phyloP scores from a whole-genome alignment of 2,888 invertebrate genomes.

The Xestia c-nigrum region DNA sequence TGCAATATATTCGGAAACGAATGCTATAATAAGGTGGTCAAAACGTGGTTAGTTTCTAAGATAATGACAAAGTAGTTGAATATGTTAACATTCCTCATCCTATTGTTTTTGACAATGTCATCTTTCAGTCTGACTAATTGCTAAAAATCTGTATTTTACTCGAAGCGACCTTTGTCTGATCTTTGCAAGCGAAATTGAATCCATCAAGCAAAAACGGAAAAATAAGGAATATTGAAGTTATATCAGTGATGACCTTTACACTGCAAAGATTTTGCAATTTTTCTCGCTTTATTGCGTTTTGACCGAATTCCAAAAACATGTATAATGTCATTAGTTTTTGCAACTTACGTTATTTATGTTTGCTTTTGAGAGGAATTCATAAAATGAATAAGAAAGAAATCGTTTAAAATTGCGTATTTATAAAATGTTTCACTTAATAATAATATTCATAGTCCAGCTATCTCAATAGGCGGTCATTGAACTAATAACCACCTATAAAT shows the following conservation, averaged over 20 bases:
- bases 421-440: background rate
- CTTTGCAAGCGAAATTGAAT: background rate
- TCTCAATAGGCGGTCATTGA: conserved; percentile 18
- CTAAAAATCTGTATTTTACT: background rate
- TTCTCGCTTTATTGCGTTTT: background rate
- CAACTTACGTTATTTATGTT: background rate
- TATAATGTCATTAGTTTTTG: background rate
- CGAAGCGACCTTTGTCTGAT: background rate
- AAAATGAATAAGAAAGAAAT: background rate
- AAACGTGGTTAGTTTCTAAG: conserved; percentile 16
- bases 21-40: conserved; percentile 15
- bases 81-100: background rate
- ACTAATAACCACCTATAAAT: conserved; percentile 28
- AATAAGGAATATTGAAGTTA: background rate
- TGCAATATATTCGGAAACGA: conserved; percentile 32
- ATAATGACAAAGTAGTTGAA: too few species aligned
- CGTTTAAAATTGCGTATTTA: background rate
- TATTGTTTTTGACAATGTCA: background rate
- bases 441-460: conserved; percentile 3
- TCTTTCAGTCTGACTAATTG: background rate
- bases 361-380: background rate
- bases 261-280: background rate
- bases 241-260: background rate
- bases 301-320: background rate
- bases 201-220: background rate